Evolutionary conservation across 1,140 invertebrate genomes (phyloP).

Genomic region (Ceratosolen solmsi): DNA sequence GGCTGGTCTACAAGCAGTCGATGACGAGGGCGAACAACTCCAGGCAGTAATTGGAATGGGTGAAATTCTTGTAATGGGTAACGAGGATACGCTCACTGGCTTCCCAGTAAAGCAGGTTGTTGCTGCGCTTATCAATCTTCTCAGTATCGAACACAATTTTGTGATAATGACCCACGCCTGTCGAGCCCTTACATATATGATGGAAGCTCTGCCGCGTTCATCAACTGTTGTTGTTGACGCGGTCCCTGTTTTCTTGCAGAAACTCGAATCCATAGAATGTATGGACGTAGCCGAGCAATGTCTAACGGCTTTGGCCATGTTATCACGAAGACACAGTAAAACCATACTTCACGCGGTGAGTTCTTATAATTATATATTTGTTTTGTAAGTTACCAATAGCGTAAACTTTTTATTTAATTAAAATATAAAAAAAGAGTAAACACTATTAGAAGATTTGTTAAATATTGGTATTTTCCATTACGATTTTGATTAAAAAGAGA

Average conservation of each 20-base stretch:
- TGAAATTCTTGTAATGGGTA: conserved; percentile 98
- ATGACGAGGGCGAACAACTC: conserved; percentile 96
- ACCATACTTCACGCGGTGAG: conserved; percentile 93
- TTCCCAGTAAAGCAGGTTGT: conserved; percentile 99
- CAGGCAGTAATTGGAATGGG: conserved; percentile 99
- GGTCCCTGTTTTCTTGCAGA: conserved; percentile 95
- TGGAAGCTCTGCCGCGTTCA: conserved; percentile 97
- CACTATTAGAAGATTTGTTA: not conserved
- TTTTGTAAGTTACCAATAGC: too few relatives aligned
- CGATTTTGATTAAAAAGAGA: too few relatives aligned
- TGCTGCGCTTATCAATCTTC: conserved; percentile 90
- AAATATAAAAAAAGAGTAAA: too few relatives aligned
- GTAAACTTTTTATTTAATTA: too few relatives aligned
- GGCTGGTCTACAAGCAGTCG: conserved; percentile 92
- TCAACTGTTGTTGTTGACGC: conserved; percentile 97
- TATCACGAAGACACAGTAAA: conserved; percentile 96
- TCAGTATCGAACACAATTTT: conserved; percentile 97
- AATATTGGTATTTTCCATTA: too few relatives aligned
- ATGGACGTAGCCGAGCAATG: conserved; percentile 99
- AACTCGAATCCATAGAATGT: conserved; percentile 97
- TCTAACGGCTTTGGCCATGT: conserved; percentile 95
- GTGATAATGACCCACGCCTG: conserved; percentile 99
- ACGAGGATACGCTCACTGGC: conserved; percentile 98
- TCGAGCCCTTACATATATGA: conserved; percentile 98
- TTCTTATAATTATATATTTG: too few relatives aligned